A percentile compares a stretch with the other conserved stretches of the same genome.
Conservation (phyloP, 2,888 invertebrate genomes). For the Mythimna albipuncta region DNA sequence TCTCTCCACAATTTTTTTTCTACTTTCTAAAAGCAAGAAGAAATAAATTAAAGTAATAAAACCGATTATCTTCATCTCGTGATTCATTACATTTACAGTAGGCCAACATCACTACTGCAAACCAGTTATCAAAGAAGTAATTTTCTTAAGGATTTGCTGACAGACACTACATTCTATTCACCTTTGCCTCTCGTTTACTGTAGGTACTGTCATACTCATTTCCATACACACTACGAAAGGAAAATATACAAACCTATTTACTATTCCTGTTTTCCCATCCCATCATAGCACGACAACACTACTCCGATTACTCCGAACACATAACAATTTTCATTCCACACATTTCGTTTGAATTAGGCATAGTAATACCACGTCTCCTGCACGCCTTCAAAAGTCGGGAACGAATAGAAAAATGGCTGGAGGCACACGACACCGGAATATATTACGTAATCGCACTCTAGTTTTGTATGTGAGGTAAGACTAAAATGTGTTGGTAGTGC, state of each 20-base stretch:
- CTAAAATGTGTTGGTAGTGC: constrained; percentile 85
- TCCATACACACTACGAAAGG: constrained; percentile 9
- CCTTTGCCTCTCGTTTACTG: background rate
- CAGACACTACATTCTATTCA: background rate
- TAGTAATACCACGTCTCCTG: constrained; percentile 73
- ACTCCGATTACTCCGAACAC: constrained; percentile 60
- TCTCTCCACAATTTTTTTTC: no score
- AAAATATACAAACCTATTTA: constrained; percentile 32
- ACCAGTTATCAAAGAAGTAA: no score
- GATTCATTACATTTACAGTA: no score
- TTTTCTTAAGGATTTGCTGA: background rate
- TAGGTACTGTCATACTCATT: constrained; percentile 1
- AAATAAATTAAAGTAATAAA: no score
- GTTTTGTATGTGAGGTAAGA: constrained; percentile 81
- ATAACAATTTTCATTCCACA: constrained; percentile 68
- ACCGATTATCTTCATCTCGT: no score
- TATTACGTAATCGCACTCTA: constrained; percentile 86
- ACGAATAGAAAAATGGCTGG: constrained; percentile 85
- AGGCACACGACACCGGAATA: constrained; percentile 86
- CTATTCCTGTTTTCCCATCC: constrained; percentile 38
- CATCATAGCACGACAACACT: constrained; percentile 46
- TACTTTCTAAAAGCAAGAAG: no score
- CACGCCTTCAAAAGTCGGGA: constrained; percentile 74
- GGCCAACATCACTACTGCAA: no score
- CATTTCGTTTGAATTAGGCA: constrained; percentile 75